phyloP scores from a whole-genome alignment of 2,113 vertebrate genomes.

The Centropus bengalensis region DNA sequence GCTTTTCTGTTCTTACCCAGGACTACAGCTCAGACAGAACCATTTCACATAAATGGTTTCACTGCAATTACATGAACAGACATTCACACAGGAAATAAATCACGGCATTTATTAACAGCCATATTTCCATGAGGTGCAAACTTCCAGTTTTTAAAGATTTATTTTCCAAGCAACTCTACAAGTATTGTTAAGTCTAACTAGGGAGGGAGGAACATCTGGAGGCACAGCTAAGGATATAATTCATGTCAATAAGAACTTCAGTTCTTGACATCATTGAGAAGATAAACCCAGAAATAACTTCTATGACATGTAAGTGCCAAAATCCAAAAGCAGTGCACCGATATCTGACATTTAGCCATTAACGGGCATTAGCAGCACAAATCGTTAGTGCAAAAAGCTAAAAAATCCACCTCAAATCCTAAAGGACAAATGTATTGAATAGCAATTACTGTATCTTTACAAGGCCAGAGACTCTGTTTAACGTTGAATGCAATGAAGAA shows the following conservation, averaged over 20 bases:
- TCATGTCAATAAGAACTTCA: neutral
- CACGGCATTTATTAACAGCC: neutral
- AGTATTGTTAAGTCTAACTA: neutral
- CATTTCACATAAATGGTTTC: neutral
- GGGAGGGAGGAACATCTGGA: neutral
- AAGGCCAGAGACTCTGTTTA: neutral
- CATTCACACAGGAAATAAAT: neutral
- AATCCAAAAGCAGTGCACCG: neutral
- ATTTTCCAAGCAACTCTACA: neutral
- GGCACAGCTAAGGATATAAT: neutral
- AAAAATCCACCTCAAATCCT: neutral
- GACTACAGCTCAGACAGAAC: neutral
- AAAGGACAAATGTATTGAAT: constrained; percentile 3
- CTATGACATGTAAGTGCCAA: neutral
- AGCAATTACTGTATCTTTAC: constrained; percentile 1
- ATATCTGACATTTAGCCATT: neutral
- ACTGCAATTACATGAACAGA: neutral
- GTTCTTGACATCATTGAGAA: neutral
- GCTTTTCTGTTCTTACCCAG: neutral
- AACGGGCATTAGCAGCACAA: neutral
- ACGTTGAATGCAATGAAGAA: neutral
- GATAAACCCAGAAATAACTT: neutral
- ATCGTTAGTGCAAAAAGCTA: neutral
- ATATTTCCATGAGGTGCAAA: neutral
- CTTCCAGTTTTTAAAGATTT: neutral